Base-by-base conservation (phyloP, 2,888 invertebrate species). In the Drosophila borborema region DNA sequence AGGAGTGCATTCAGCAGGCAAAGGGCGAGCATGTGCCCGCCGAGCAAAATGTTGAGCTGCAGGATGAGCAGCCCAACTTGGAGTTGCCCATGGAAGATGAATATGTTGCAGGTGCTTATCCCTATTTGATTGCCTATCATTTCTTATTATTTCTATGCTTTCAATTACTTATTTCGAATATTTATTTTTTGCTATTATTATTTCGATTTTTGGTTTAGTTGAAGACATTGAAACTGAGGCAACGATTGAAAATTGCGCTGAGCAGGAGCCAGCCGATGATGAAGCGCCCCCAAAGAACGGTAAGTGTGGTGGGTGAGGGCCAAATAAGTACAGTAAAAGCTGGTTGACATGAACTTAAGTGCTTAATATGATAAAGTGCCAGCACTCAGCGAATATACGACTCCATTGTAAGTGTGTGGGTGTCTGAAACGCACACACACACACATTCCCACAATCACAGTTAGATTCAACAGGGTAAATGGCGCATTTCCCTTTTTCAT, bases 1-100 rank as follows among this genome's bases (percentile, higher is more conserved):
- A 96, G 92, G 94, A 94, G 81, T 95, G 95, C 92, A 94, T 94
- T 90, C 94, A 94, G 92, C 95, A 95, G 94, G 95, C 93, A 53
- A 92, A 92, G 81, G 92, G 91, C 72, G 91, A 91, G 69, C 92
- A 92, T 80, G 89, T 91, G 70, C 92, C 92, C 59, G 94, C 94
- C 81, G 94, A 92, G 81, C 90, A 92, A 75, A 84, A 92, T 78
- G 90, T 93, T 76, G 92, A 92, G 82, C 89, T 92, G 66, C 89
- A 92, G 81, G 91, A 92, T 76, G 91, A 91, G 73, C 90, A 92
- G 74, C 86, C 87, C 72, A 91, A 82, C 64, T 67, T 87, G 77
- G 84, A 79, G 63, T 28, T 85, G 72, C 70, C 88, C 36, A 58
- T 73, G 9, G 86, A 85, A 23, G 83, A 85, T 59, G 85, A 85